A percentile compares a stretch with the other conserved stretches of the same genome.
Evolutionary conservation across 2,888 invertebrate genomes (phyloP).

Genomic region (Xiphydria camelus): DNA sequence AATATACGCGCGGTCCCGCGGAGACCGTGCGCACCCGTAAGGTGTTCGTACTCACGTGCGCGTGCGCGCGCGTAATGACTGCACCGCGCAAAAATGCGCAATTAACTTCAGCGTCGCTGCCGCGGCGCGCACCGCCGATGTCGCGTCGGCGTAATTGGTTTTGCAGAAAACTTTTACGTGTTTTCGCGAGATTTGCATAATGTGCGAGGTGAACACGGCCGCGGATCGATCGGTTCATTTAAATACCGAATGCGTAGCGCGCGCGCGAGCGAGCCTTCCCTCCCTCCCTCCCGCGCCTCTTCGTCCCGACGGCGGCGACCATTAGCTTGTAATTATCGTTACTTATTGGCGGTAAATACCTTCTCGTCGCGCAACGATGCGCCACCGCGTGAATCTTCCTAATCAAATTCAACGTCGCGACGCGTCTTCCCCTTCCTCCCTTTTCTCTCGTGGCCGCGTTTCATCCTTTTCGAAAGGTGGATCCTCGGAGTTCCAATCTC

Average conservation of each 20-base stretch:
- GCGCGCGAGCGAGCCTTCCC: conserved; percentile 24
- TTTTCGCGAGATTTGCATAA: conserved; percentile 55
- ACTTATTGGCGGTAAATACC: conserved; percentile 49
- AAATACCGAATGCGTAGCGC: conserved; percentile 49
- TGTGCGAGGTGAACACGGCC: conserved; percentile 49
- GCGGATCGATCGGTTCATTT: conserved; percentile 57
- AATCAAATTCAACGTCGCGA: conserved; percentile 30
- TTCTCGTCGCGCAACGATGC: conserved; percentile 29
- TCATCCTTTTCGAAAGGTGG: conserved; percentile 1
- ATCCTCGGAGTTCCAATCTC: neutral
- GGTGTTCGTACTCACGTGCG: too few species aligned
- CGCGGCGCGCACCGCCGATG: conserved; percentile 32
- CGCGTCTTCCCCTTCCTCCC: too few species aligned
- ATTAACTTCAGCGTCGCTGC: conserved; percentile 38
- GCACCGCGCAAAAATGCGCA: conserved; percentile 45
- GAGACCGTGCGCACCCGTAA: too few species aligned
- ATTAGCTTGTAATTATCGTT: conserved; percentile 56
- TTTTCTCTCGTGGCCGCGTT: neutral
- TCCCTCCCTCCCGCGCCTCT: conserved; percentile 21
- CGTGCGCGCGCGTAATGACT: conserved; percentile 33
- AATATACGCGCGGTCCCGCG: too few species aligned
- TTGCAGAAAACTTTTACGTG: conserved; percentile 55
- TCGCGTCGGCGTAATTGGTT: conserved; percentile 55
- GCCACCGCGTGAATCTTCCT: conserved; percentile 35
- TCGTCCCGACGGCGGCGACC: conserved; percentile 32